Evolutionary conservation across 2,797 vertebrate genomes (phyloP), one percentile per base, ranked within the genome.

Genomic region (Paratrypauchen microcephalus): DNA sequence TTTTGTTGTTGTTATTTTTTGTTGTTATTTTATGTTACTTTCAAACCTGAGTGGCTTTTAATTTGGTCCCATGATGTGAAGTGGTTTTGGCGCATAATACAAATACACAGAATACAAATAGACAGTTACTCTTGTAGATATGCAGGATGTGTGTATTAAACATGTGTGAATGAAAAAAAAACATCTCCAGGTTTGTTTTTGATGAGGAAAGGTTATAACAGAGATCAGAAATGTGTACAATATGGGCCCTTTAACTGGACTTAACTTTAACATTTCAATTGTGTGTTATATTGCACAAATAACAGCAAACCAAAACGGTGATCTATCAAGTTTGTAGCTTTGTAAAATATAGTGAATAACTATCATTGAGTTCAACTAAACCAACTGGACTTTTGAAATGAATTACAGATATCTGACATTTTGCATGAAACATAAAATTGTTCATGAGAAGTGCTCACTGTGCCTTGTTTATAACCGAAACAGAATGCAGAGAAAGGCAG

Each of bases 391-490:
- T 2, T 36, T 9, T 36, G 32, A 36, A 36, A 36, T 36, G 32
- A 32, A 32, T 36, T 1, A 63, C 61, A 72, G 3, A 82, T 71
- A 78, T 86, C 79, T 86, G 69, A 72, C 72, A 68, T 84, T 86
- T 78, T 76, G 68, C 71, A 57, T 67, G 72, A 86, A 81, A 66
- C 72, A 57, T 74, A 66, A 72, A 68, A 32, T 26, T 72, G 55
- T 64, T 69, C 62, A 57, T 59, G 70, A 72, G 74, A 77, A 70
- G 72, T 79, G 77, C 65, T 65, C 62, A 45, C 41, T 63, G 28
- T 63, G 66, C 41, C 66, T 54, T 62, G 74, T 74, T 74, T 52
- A 47, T 54, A 50, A 56, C 59, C 39, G 75, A 73, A 39, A 70
- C 5, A 62, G 45, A 39, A 15, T 30, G 18, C 4, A 47, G 57